Percentiles rank a stretch among this genome's conserved stretches.
Evolutionary conservation across 2,888 invertebrate genomes (phyloP).

Genomic region (Nomada ferruginata): DNA sequence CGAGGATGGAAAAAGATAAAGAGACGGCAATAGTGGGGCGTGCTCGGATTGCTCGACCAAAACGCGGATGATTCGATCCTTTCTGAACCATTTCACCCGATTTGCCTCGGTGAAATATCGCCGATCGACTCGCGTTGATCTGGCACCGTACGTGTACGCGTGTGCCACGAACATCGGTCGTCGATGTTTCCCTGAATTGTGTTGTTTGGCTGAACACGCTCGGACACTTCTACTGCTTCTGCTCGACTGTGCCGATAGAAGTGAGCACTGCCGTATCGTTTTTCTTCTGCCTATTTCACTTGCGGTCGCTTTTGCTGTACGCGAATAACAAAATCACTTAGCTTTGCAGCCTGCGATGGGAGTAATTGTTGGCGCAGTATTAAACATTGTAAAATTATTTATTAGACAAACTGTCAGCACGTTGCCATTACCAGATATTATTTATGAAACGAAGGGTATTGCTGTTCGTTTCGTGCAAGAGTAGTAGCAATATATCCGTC

Average conservation of each 20-base stretch:
- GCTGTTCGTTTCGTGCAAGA: too few relatives aligned
- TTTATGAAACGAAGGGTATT: too few relatives aligned
- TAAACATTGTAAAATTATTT: too few relatives aligned
- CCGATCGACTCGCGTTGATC: constrained; percentile 59
- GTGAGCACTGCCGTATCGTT: constrained; percentile 5
- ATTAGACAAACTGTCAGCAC: too few relatives aligned
- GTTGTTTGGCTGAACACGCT: constrained; percentile 49
- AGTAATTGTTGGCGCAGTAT: too few relatives aligned
- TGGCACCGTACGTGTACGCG: constrained; percentile 56
- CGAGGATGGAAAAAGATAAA: constrained; percentile 50
- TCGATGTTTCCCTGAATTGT: constrained; percentile 33
- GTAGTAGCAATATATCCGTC: too few relatives aligned
- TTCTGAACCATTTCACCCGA: constrained; percentile 81
- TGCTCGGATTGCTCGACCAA: constrained; percentile 69
- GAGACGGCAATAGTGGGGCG: constrained; percentile 56
- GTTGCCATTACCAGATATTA: too few relatives aligned
- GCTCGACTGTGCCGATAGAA: constrained; percentile 21
- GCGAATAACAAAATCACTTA: not conserved
- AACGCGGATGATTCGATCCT: constrained; percentile 78
- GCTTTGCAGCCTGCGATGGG: too few relatives aligned
- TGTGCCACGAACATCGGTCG: constrained; percentile 37
- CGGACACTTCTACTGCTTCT: constrained; percentile 49
- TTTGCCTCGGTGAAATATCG: constrained; percentile 77
- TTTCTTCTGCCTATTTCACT: not conserved
- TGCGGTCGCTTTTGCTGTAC: not conserved